A percentile compares a stretch with the other conserved stretches of the same genome.
Evolutionary conservation across 1,140 invertebrate genomes (phyloP).

Genomic region (Aplysia californica): DNA sequence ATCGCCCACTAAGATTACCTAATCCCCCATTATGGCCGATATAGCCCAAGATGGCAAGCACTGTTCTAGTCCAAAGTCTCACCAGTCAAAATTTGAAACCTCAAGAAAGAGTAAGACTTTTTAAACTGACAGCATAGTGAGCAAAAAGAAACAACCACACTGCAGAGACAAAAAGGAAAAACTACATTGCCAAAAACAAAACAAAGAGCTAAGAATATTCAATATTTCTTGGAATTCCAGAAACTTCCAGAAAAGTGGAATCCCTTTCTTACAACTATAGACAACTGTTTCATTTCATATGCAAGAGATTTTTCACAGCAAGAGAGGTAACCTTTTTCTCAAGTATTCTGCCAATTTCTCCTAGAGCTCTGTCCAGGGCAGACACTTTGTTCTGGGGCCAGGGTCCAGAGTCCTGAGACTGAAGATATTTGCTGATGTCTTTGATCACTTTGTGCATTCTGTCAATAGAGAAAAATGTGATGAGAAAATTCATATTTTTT

Average conservation of each 20-base stretch:
- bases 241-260: too few relatives aligned
- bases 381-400: constrained; percentile 75
- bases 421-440: constrained; percentile 74
- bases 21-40: too few relatives aligned
- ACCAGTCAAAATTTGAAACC: too few relatives aligned
- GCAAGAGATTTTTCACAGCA: too few relatives aligned
- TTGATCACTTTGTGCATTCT: constrained; percentile 74
- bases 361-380: constrained; percentile 73
- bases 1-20: too few relatives aligned
- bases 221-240: too few relatives aligned
- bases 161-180: background rate
- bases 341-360: constrained; percentile 74
- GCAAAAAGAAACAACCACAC: background rate
- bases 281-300: too few relatives aligned
- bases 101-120: background rate
- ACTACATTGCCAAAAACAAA: too few relatives aligned
- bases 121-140: background rate
- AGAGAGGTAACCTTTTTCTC: constrained; percentile 70
- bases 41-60: too few relatives aligned
- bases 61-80: too few relatives aligned
- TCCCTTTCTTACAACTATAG: too few relatives aligned
- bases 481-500: background rate
- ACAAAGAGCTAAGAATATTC: too few relatives aligned
- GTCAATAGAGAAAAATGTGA: constrained; percentile 20
- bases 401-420: constrained; percentile 71